Percentiles rank a stretch among this genome's conserved stretches.
Conservation (phyloP, 1,140 invertebrate species). For the Armadillidium nasatum region DNA sequence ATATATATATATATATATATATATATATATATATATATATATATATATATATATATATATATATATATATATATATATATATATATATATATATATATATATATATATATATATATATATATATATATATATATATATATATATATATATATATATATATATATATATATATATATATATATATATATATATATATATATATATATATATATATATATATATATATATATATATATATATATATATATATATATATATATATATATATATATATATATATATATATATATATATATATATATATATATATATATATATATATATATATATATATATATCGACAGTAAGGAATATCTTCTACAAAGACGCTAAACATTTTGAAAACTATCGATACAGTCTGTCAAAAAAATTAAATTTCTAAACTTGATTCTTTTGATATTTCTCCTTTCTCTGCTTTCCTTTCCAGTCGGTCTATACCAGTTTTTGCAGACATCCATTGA, state of each 20-base stretch:
- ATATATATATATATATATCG: not conserved
- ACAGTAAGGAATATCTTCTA: too few species aligned
- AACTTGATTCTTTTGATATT: too few species aligned
- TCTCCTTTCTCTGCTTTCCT: too few species aligned
- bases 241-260: conserved; percentile 5
- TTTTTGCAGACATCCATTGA: too few species aligned
- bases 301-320: conserved; percentile 1
- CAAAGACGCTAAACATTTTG: too few species aligned
- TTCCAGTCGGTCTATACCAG: too few species aligned
- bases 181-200: not conserved
- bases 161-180: conserved; percentile 4
- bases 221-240: not conserved
- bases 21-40: conserved; percentile 15
- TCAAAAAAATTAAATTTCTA: too few species aligned
- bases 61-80: not conserved
- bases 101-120: not conserved
- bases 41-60: not conserved
- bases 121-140: not conserved
- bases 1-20: not conserved
- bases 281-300: not conserved
- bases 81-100: not conserved
- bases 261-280: not conserved
- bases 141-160: not conserved
- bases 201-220: not conserved
- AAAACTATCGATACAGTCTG: too few species aligned